Evolutionary conservation across 2,113 vertebrate species (phyloP).

Genomic region (Clarias gariepinus): DNA sequence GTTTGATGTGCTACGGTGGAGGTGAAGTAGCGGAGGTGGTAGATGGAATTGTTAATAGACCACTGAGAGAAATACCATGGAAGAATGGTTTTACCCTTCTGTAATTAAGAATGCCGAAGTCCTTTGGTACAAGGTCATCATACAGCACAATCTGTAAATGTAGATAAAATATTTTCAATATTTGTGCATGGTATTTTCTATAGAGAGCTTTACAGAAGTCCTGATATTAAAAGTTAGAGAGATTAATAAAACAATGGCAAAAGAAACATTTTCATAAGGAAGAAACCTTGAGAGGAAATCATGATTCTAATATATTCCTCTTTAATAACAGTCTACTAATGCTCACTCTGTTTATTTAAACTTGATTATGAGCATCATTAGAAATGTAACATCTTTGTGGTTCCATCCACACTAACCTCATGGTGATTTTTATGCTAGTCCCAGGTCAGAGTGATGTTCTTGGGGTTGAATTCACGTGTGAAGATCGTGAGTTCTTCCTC

Average conservation of each 20-base stretch:
- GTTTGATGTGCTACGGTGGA: slow-evolving; percentile 47
- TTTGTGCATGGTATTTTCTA: background rate
- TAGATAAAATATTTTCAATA: background rate
- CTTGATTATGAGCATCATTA: background rate
- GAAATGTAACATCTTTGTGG: background rate
- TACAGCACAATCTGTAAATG: background rate
- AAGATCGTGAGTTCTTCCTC: background rate
- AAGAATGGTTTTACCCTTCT: slow-evolving; percentile 10
- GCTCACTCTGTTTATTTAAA: background rate
- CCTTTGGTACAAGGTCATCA: background rate
- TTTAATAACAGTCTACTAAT: background rate
- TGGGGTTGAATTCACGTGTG: background rate
- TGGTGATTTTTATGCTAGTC: background rate
- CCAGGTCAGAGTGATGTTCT: background rate
- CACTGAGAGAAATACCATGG: slow-evolving; percentile 44
- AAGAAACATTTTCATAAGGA: background rate
- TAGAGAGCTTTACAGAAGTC: background rate
- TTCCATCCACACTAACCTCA: background rate
- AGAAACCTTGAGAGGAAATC: background rate
- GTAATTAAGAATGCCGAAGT: background rate
- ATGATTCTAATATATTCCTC: background rate
- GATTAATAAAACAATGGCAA: background rate
- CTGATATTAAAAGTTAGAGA: background rate
- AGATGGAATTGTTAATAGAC: slow-evolving; percentile 30
- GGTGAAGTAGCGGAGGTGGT: slow-evolving; percentile 41